These are phyloP conservation scores for Moxostoma hubbsi DNA, from an alignment of 2,797 vertebrate genomes.

Conservation along the genomic window DNA sequence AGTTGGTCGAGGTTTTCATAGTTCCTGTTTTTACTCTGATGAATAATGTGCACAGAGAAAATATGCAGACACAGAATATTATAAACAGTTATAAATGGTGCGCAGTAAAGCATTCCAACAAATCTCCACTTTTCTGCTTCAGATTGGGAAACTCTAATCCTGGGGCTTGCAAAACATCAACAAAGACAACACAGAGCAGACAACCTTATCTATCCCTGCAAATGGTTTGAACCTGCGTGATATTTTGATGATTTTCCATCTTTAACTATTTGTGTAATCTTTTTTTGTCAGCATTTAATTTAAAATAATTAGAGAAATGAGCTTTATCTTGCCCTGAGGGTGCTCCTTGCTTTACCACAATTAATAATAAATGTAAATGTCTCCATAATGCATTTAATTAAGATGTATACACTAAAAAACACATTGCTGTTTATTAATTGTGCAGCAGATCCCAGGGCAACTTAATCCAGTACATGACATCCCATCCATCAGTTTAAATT, in stretches of 20 bases:
- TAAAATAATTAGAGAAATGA: neutral
- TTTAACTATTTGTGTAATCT: neutral
- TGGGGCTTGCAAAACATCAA: constrained; percentile 85
- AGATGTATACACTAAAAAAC: constrained; percentile 20
- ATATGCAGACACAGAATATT: constrained; percentile 99
- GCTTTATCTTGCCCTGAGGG: neutral
- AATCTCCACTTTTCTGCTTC: constrained; percentile 88
- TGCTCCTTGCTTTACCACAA: neutral
- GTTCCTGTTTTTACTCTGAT: constrained; percentile 99
- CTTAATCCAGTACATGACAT: neutral
- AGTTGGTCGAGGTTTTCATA: constrained; percentile 99
- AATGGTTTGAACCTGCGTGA: neutral
- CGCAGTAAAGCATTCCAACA: constrained; percentile 93
- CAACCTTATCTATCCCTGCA: constrained; percentile 20
- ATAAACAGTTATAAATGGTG: constrained; percentile 96
- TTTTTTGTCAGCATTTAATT: constrained; percentile 49
- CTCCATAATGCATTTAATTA: constrained; percentile 1
- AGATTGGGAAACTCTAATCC: constrained; percentile 81
- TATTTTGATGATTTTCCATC: neutral
- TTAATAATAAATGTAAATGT: constrained; percentile 10
- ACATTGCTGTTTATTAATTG: constrained; percentile 18
- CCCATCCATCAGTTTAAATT: constrained; percentile 31
- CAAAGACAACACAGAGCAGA: constrained; percentile 36
- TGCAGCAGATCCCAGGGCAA: constrained; percentile 22
- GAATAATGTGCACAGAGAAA: constrained; percentile 99